Conservation (phyloP, 1,140 invertebrate genomes). For the Phymorhynchus buccinoides region DNA sequence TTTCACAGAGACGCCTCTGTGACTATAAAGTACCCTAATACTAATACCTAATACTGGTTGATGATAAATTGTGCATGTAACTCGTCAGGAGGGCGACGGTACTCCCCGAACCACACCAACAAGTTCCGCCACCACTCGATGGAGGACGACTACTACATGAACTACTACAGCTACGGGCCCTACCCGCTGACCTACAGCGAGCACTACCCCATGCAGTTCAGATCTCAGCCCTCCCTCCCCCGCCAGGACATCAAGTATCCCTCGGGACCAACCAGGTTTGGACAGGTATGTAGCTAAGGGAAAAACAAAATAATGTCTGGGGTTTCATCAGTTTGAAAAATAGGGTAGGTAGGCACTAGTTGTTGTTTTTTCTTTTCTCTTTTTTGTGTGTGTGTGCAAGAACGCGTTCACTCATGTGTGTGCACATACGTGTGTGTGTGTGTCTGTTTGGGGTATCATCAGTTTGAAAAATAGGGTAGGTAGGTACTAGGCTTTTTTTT, state of each 20-base stretch:
- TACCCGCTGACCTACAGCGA: slow-evolving; percentile 56
- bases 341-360: neutral
- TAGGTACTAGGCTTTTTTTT: no score
- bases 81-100: slow-evolving; percentile 45
- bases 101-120: slow-evolving; percentile 42
- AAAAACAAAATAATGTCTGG: no score
- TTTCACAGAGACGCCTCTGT: no score
- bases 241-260: slow-evolving; percentile 63
- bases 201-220: slow-evolving; percentile 61
- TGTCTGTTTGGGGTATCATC: no score
- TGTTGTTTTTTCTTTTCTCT: neutral
- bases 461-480: no score
- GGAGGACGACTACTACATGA: slow-evolving; percentile 63
- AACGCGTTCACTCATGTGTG: no score
- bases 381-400: no score
- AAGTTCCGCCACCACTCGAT: slow-evolving; percentile 67
- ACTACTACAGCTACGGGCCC: slow-evolving; percentile 58
- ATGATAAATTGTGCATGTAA: no score
- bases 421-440: no score
- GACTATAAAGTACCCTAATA: no score
- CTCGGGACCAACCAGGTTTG: slow-evolving; percentile 56
- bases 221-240: slow-evolving; percentile 66
- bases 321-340: neutral
- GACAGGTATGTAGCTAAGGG: slow-evolving; percentile 55
- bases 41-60: no score